Percentiles rank a stretch among this genome's conserved stretches.
Conservation (phyloP, 2,797 vertebrate genomes). For the Aplochiton taeniatus region DNA sequence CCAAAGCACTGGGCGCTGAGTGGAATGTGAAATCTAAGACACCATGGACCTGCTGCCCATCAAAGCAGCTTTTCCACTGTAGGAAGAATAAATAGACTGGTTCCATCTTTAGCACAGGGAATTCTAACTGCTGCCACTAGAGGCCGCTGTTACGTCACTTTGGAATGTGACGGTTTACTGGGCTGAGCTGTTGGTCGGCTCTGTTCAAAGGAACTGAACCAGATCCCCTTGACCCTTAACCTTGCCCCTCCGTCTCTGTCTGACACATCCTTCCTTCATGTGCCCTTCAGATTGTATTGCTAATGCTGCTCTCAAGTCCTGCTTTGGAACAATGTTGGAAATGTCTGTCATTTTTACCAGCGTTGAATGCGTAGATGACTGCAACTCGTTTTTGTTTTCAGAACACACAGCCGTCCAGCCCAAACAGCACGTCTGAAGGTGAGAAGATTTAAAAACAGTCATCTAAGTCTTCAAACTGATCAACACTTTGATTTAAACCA, state of each 20-base stretch:
- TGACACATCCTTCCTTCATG: too few relatives aligned
- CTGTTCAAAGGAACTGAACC: background rate
- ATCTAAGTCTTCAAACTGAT: background rate
- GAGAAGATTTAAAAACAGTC: conserved; percentile 47
- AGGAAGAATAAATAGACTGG: conserved; percentile 9
- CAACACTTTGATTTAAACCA: background rate
- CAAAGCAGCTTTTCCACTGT: conserved; percentile 32
- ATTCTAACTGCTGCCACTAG: conserved; percentile 39
- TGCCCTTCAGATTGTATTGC: too few relatives aligned
- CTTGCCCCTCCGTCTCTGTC: too few relatives aligned
- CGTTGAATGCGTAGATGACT: too few relatives aligned
- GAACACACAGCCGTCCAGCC: conserved; percentile 58
- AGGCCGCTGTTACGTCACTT: conserved; percentile 15
- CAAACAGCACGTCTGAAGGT: conserved; percentile 73
- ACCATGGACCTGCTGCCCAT: conserved; percentile 42
- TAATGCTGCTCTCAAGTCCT: too few relatives aligned
- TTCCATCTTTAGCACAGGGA: conserved; percentile 21
- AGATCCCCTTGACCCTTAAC: background rate
- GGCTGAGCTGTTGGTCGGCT: background rate
- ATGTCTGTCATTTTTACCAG: conserved; percentile 9
- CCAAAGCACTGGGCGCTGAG: conserved; percentile 59
- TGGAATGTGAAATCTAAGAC: conserved; percentile 42
- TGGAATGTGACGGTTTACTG: background rate
- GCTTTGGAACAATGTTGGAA: background rate
- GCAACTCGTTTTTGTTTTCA: conserved; percentile 58